Conservation (phyloP, 2,113 vertebrate species). For the Rhynchopsitta pachyrhyncha region DNA sequence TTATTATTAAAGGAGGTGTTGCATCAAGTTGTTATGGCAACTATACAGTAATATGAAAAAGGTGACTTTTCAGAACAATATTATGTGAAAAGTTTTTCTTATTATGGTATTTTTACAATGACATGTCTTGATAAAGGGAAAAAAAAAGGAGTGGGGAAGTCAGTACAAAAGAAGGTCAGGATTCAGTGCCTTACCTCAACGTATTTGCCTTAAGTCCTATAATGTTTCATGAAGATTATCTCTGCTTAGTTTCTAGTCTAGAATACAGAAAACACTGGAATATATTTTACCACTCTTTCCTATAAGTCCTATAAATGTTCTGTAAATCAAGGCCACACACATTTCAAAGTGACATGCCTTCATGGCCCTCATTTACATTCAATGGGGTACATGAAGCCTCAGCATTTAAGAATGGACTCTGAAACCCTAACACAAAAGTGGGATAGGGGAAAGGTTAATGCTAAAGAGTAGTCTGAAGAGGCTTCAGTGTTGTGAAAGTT, state of each 20-base stretch:
- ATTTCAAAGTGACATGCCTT: not conserved
- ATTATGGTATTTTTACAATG: not conserved
- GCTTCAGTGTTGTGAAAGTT: not conserved
- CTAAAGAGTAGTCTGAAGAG: not conserved
- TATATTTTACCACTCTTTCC: not conserved
- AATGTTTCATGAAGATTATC: not conserved
- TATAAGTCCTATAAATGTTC: not conserved
- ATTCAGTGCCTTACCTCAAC: not conserved
- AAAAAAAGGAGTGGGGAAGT: not conserved
- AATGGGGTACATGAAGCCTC: not conserved
- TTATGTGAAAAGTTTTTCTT: conserved; percentile 3
- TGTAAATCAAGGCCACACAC: not conserved
- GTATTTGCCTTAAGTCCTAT: not conserved
- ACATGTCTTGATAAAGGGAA: not conserved
- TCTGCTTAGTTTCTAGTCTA: not conserved
- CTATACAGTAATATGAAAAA: conserved; percentile 41
- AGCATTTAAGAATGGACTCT: not conserved
- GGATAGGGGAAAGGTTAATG: not conserved
- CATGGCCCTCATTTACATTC: not conserved
- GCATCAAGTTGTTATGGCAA: conserved; percentile 73
- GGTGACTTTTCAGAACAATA: conserved; percentile 6
- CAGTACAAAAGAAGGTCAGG: not conserved
- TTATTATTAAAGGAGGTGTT: conserved; percentile 55
- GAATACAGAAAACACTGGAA: not conserved
- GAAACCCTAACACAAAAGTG: not conserved